phyloP scores from a whole-genome alignment of 1,140 invertebrate genomes.

The Drosophila tani region DNA sequence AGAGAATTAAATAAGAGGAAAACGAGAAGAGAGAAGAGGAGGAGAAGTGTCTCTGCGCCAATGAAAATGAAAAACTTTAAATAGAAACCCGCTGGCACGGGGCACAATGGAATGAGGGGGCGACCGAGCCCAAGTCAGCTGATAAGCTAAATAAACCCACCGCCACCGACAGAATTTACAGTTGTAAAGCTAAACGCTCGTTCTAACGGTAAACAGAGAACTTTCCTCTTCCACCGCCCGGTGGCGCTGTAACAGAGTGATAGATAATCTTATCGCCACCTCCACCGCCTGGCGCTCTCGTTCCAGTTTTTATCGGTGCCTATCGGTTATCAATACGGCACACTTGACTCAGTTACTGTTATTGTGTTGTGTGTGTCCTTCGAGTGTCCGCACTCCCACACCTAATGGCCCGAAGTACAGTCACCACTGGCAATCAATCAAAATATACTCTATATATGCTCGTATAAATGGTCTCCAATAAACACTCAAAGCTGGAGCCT shows the following conservation, averaged over 20 bases:
- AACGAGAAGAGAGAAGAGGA: slow-evolving; percentile 1
- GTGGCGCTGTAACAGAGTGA: slow-evolving; percentile 18
- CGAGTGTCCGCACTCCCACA: slow-evolving; percentile 31
- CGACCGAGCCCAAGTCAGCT: slow-evolving; percentile 32
- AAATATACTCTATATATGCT: slow-evolving; percentile 36
- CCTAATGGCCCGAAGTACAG: slow-evolving; percentile 34
- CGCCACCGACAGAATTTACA: slow-evolving; percentile 6
- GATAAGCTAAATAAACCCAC: slow-evolving; percentile 42
- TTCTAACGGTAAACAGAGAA: slow-evolving; percentile 24
- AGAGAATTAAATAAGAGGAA: slow-evolving; percentile 19
- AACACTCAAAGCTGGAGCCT: slow-evolving; percentile 46
- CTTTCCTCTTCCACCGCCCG: not conserved
- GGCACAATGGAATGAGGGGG: slow-evolving; percentile 1
- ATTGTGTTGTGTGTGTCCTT: slow-evolving; percentile 38
- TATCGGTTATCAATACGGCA: slow-evolving; percentile 52
- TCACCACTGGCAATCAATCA: slow-evolving; percentile 42
- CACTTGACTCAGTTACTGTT: slow-evolving; percentile 41
- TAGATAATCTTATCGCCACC: slow-evolving; percentile 43
- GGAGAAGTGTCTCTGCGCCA: slow-evolving; percentile 45
- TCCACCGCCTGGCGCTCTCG: not conserved
- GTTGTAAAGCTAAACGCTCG: slow-evolving; percentile 17
- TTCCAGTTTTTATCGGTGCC: slow-evolving; percentile 48
- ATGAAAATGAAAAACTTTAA: slow-evolving; percentile 58
- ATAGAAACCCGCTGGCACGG: slow-evolving; percentile 29
- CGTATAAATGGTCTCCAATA: slow-evolving; percentile 48